These are phyloP conservation scores for Cyanistes caeruleus DNA, from an alignment of 2,113 vertebrate species.

Conservation along the genomic window DNA sequence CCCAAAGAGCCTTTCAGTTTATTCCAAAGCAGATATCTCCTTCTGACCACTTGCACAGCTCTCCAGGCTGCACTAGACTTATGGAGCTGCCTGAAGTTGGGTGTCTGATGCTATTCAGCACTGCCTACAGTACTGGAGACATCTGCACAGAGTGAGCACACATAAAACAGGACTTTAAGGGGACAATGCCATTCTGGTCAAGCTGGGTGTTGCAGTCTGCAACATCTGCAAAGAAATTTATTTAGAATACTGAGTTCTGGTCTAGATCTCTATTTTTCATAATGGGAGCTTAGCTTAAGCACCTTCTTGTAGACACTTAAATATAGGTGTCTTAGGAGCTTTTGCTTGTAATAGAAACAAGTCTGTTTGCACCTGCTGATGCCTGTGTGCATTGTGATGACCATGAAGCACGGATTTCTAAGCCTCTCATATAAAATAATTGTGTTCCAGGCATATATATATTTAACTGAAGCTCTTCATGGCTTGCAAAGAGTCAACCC, in stretches of 20 bases:
- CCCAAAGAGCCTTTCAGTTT: not conserved
- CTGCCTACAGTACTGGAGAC: accelerated
- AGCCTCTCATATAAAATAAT: not conserved
- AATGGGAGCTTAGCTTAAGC: not conserved
- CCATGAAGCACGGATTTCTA: not conserved
- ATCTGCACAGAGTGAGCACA: not conserved
- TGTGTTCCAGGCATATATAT: not conserved
- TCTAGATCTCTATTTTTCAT: not conserved
- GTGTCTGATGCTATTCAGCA: not conserved
- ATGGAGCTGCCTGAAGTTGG: not conserved
- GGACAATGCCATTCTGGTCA: not conserved
- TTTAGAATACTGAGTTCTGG: not conserved
- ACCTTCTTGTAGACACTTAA: not conserved
- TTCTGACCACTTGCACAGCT: not conserved
- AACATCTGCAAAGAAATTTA: not conserved
- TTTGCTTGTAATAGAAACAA: not conserved
- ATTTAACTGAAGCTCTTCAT: not conserved
- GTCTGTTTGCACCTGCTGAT: not conserved
- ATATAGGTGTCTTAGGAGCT: not conserved
- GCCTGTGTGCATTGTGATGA: not conserved
- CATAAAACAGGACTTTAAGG: not conserved
- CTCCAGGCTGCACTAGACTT: not conserved
- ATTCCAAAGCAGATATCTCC: not conserved
- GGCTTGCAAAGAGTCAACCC: not conserved
- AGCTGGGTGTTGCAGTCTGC: not conserved